Base-by-base conservation (phyloP, 2,113 vertebrate species). In the Paratilapia polleni region DNA sequence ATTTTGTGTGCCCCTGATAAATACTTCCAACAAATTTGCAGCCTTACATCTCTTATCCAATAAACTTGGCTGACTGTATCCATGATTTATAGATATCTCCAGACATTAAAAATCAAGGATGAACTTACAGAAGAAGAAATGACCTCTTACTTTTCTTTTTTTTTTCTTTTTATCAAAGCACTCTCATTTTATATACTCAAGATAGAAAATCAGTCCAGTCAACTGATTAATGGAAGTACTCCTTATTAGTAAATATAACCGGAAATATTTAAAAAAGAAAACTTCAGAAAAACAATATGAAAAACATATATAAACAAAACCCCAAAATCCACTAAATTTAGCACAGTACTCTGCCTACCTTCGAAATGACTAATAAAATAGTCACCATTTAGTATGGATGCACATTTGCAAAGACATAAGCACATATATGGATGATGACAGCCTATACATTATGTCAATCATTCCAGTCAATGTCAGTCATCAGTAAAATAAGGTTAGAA, bases 1-100 rank as follows among this genome's bases (percentile, higher is more conserved):
- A 73, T 93, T 95, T 94, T 91, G 88, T 80, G 83, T 94, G 94
- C 93, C 95, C 83, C 86, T 85, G 84, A 93, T 89, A 94, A 92
- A 94, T 89, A 88, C 83, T 85, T 90, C 75, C 74, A 64, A 68
- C 80, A 91, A 90, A 80, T 93, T 90, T 89, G 88, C 82, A 75
- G 81, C 82, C 82, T 78, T 78, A 86, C 81, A 83, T 88, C 88
- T 87, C 77, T 81, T 85, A 77, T 88, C 82, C 81, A 92, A 81
- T 89, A 91, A 91, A 90, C 79, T 80, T 73, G 60, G 11, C 76
- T 28, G 74, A 77, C 54, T 78, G 52, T 77, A 15, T 58, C 7
- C 26, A 10, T 62, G 85, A 89, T 90, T 93, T 88, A 89, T 64
- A 58, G n/a, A 31, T 75, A 82, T 77, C 78, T 52, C 49, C 28